Conservation (phyloP, 2,797 vertebrate species). For the Amphiprion clarkii region DNA sequence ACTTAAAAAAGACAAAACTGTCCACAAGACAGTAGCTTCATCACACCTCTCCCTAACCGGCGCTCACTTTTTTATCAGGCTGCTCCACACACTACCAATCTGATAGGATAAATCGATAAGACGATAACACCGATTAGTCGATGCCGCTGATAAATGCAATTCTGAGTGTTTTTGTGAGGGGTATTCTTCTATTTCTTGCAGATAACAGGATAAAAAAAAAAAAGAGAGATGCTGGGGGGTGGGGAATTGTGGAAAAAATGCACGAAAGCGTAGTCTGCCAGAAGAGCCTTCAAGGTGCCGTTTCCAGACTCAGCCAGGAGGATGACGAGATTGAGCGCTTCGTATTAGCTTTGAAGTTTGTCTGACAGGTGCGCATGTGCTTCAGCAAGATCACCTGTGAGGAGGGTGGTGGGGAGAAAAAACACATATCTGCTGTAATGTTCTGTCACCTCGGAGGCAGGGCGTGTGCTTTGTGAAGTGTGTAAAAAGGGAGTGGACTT, state of each 20-base stretch:
- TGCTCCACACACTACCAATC: conserved; percentile 5
- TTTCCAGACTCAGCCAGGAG: conserved; percentile 26
- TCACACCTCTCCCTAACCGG: conserved; percentile 36
- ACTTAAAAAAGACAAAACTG: conserved; percentile 40
- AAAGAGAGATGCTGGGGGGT: not conserved
- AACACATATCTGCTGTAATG: conserved; percentile 23
- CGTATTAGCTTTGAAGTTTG: conserved; percentile 63
- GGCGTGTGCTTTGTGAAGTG: not conserved
- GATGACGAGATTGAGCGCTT: conserved; percentile 21
- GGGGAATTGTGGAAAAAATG: conserved; percentile 1
- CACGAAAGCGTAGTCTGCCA: conserved; percentile 33
- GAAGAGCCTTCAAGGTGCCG: conserved; percentile 11
- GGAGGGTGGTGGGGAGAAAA: not conserved
- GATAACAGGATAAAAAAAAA: not conserved
- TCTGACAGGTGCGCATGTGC: conserved; percentile 49
- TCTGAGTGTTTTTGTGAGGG: not conserved
- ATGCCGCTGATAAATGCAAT: conserved; percentile 36
- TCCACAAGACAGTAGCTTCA: conserved; percentile 38
- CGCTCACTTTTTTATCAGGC: conserved; percentile 18
- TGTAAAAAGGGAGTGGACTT: conserved; percentile 34
- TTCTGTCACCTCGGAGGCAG: conserved; percentile 28
- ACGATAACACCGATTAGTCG: conserved; percentile 9
- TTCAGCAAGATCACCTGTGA: conserved; percentile 53
- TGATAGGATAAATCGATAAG: conserved; percentile 27
- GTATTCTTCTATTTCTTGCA: conserved; percentile 12